These are phyloP conservation scores for Bettongia penicillata DNA, from an alignment of 2,113 vertebrate species.

Conservation along the genomic window DNA sequence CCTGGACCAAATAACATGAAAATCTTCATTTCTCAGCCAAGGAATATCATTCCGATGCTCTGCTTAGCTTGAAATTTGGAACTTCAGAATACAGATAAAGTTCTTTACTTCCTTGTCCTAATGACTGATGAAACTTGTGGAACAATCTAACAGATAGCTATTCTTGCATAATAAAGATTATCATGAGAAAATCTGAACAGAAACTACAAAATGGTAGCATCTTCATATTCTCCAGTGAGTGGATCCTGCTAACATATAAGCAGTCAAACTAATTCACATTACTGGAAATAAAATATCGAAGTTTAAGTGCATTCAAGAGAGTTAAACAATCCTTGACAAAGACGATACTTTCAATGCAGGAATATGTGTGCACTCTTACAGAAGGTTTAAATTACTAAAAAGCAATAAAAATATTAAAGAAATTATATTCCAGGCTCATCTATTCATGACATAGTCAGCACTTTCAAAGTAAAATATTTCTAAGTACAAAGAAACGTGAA, in stretches of 20 bases:
- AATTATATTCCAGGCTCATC: background rate
- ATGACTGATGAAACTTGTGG: conserved; percentile 18
- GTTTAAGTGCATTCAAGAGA: background rate
- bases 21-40: background rate
- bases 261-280: conserved; percentile 16
- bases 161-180: background rate
- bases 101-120: conserved; percentile 37
- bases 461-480: background rate
- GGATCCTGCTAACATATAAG: background rate
- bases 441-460: background rate
- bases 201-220: background rate
- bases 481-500: background rate
- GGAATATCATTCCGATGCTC: background rate
- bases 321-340: conserved; percentile 12
- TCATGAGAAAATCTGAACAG: background rate
- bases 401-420: background rate
- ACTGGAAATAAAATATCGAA: conserved; percentile 7
- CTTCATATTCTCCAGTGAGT: background rate
- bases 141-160: background rate
- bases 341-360: background rate
- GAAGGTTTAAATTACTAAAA: background rate
- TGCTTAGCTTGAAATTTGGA: background rate
- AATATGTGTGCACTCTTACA: background rate
- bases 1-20: background rate
- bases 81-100: background rate